Evolutionary conservation across 2,797 vertebrate species (phyloP).

Genomic region (Anniella stebbinsi): DNA sequence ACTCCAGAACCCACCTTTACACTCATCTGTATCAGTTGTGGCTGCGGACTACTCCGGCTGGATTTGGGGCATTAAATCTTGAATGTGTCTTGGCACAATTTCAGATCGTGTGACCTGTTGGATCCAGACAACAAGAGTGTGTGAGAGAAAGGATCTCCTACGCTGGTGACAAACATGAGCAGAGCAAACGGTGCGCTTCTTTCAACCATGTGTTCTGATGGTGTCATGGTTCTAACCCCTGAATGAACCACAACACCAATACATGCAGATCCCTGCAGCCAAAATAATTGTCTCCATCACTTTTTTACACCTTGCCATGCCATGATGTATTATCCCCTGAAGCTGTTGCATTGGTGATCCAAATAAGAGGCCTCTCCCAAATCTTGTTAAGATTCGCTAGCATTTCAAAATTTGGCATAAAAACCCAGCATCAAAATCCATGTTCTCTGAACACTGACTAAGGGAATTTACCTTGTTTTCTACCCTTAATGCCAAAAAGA

Average conservation of each 20-base stretch:
- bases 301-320: background rate
- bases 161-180: background rate
- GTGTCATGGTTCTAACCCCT: slow-evolving; percentile 10
- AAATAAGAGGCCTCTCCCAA: background rate
- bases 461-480: slow-evolving; percentile 56
- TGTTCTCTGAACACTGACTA: slow-evolving; percentile 57
- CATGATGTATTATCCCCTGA: slow-evolving; percentile 6
- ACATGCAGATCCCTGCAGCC: slow-evolving; percentile 4
- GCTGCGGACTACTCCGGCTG: background rate
- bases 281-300: background rate
- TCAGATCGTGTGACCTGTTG: background rate
- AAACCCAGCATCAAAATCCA: slow-evolving; percentile 52
- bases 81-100: background rate
- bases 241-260: slow-evolving; percentile 6
- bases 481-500: slow-evolving; percentile 59
- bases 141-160: background rate
- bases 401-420: slow-evolving; percentile 7
- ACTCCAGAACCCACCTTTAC: background rate
- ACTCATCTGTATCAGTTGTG: background rate
- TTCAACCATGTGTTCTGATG: background rate
- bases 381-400: slow-evolving; percentile 39
- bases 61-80: background rate
- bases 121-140: background rate
- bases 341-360: slow-evolving; percentile 37
- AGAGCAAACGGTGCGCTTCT: background rate